These are phyloP conservation scores for Henricia sp. DNA, from an alignment of 53 echinoderm and acorn worm genomes.

Conservation along the genomic window DNA sequence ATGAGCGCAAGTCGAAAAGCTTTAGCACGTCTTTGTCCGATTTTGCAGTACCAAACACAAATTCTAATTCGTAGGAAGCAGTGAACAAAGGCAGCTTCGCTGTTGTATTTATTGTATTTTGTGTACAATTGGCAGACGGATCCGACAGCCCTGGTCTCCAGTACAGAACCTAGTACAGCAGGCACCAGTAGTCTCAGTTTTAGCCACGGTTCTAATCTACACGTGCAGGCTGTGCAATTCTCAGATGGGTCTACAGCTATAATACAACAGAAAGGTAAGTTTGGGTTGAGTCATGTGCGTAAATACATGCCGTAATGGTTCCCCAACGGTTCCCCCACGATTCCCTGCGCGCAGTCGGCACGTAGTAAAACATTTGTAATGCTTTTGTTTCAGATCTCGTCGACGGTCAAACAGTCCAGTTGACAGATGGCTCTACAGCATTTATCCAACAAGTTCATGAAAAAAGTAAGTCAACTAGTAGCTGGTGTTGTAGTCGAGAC, in stretches of 20 bases:
- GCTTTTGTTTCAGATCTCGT: conserved; percentile 39
- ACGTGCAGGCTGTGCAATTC: conserved; percentile 78
- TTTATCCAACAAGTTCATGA: conserved; percentile 81
- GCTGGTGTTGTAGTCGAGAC: no score
- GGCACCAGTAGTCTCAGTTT: conserved; percentile 51
- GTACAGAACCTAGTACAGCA: conserved; percentile 25
- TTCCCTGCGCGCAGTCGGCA: no score
- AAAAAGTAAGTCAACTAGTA: conserved; percentile 16
- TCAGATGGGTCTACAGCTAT: conserved; percentile 79
- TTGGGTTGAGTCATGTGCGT: not conserved
- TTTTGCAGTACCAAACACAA: no score
- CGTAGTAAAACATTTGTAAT: no score
- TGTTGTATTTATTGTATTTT: no score
- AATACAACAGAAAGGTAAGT: conserved; percentile 79
- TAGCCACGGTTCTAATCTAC: conserved; percentile 66
- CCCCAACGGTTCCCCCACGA: no score
- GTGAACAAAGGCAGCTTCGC: no score
- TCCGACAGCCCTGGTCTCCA: not conserved
- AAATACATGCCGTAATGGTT: no score
- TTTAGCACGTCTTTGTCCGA: no score
- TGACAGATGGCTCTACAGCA: conserved; percentile 92
- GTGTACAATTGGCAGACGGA: no score
- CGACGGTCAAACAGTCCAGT: conserved; percentile 89
- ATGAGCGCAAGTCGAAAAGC: no score
- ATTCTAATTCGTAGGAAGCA: no score